These are phyloP conservation scores for Ceratothoa steindachneri DNA, from an alignment of 2,888 invertebrate species.

Conservation along the genomic window DNA sequence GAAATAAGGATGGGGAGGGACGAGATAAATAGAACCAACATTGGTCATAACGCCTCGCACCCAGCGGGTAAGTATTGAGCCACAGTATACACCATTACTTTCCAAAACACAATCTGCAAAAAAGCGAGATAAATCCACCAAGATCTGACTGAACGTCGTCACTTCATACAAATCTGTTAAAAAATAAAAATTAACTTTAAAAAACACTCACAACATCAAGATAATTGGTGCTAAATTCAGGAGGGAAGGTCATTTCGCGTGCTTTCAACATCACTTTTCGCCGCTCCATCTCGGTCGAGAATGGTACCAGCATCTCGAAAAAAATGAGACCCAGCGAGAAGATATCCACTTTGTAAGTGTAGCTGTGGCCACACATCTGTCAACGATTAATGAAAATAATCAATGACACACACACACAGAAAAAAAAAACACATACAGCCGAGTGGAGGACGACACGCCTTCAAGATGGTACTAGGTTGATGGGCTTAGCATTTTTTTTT, in stretches of 20 bases:
- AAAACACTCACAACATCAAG: slow-evolving; percentile 70
- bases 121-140: too few relatives aligned
- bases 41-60: too few relatives aligned
- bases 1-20: too few relatives aligned
- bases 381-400: slow-evolving; percentile 52
- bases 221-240: slow-evolving; percentile 62
- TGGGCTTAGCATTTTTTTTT: too few relatives aligned
- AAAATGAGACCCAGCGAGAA: slow-evolving; percentile 90
- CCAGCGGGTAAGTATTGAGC: too few relatives aligned
- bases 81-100: too few relatives aligned
- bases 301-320: slow-evolving; percentile 85
- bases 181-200: too few relatives aligned
- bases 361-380: slow-evolving; percentile 63
- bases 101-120: too few relatives aligned
- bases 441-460: background rate
- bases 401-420: slow-evolving; percentile 6
- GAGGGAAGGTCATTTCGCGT: slow-evolving; percentile 66
- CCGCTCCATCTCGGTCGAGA: slow-evolving; percentile 86
- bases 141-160: too few relatives aligned
- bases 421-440: background rate
- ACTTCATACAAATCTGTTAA: too few relatives aligned
- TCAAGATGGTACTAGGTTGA: too few relatives aligned
- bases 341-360: slow-evolving; percentile 90
- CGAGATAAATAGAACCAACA: too few relatives aligned
- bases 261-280: slow-evolving; percentile 64